Percentiles rank a stretch among this genome's conserved stretches.
Conservation (phyloP, 2,113 vertebrate genomes). For the Eudyptes chrysolophus region DNA sequence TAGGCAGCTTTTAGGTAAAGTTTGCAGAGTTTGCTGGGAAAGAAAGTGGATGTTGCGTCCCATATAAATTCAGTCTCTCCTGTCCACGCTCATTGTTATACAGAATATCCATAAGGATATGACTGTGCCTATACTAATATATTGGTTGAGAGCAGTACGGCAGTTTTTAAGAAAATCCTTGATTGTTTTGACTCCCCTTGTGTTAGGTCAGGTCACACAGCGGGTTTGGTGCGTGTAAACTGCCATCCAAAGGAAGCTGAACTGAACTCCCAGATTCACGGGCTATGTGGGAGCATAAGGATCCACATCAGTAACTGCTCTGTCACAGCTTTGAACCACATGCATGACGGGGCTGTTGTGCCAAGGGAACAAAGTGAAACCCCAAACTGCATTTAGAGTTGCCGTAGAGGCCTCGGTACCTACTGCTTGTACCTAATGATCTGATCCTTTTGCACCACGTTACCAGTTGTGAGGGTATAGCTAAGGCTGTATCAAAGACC, state of each 20-base stretch:
- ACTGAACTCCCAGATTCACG: rapidly evolving
- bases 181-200: not conserved
- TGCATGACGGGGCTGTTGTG: rapidly evolving
- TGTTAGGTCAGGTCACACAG: rapidly evolving
- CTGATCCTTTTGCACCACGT: not conserved
- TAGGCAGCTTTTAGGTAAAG: not conserved
- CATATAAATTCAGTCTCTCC: not conserved
- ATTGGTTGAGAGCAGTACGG: not conserved
- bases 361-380: not conserved
- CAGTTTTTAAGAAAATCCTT: not conserved
- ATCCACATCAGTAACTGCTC: not conserved
- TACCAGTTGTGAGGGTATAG: not conserved
- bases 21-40: not conserved
- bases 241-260: not conserved
- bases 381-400: not conserved
- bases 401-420: not conserved
- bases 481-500: not conserved
- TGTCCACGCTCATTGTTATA: not conserved
- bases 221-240: not conserved
- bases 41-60: not conserved
- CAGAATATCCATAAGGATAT: not conserved
- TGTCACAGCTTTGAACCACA: not conserved
- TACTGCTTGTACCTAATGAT: not conserved
- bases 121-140: not conserved
- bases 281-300: rapidly evolving